These are phyloP conservation scores for Amblyopsis rosae DNA, from an alignment of 2,113 vertebrate species.

Conservation along the genomic window DNA sequence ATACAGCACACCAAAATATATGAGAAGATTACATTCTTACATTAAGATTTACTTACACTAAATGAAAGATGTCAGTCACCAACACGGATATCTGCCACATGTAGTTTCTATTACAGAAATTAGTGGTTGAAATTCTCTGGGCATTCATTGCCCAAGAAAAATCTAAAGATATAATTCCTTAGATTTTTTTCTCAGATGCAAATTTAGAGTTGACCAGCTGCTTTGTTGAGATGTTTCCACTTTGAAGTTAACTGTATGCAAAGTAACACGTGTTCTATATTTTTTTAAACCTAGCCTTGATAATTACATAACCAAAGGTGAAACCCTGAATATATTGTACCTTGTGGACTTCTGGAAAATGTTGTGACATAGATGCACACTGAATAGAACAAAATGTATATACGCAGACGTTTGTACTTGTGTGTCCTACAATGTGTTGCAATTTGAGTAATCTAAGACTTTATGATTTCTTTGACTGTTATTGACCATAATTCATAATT, in stretches of 20 bases:
- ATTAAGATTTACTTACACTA: slow-evolving; percentile 67
- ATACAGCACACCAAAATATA: slow-evolving; percentile 42
- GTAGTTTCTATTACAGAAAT: slow-evolving; percentile 45
- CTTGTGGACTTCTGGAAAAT: slow-evolving; percentile 74
- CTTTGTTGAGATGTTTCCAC: slow-evolving; percentile 77
- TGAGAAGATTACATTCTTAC: slow-evolving; percentile 45
- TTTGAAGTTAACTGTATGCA: slow-evolving; percentile 80
- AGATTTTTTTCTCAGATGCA: slow-evolving; percentile 70
- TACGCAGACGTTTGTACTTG: slow-evolving; percentile 76
- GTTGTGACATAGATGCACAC: slow-evolving; percentile 75
- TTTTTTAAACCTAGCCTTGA: slow-evolving; percentile 84
- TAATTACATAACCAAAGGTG: slow-evolving; percentile 83
- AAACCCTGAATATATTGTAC: slow-evolving; percentile 75
- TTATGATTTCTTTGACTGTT: slow-evolving; percentile 80
- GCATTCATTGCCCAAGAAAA: slow-evolving; percentile 25
- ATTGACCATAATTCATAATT: slow-evolving; percentile 55
- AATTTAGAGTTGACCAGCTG: slow-evolving; percentile 76
- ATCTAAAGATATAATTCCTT: slow-evolving; percentile 50
- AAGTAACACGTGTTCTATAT: slow-evolving; percentile 81
- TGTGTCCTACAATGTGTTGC: slow-evolving; percentile 73
- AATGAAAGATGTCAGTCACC: slow-evolving; percentile 75
- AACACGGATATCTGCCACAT: slow-evolving; percentile 57
- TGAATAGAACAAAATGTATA: slow-evolving; percentile 73
- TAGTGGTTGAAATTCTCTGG: slow-evolving; percentile 37
- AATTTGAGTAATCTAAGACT: slow-evolving; percentile 67